Percentiles rank a stretch among this genome's conserved stretches.
These are phyloP conservation scores for Hyposmocoma kahamanoa DNA, from an alignment of 1,140 invertebrate species.

Conservation along the genomic window DNA sequence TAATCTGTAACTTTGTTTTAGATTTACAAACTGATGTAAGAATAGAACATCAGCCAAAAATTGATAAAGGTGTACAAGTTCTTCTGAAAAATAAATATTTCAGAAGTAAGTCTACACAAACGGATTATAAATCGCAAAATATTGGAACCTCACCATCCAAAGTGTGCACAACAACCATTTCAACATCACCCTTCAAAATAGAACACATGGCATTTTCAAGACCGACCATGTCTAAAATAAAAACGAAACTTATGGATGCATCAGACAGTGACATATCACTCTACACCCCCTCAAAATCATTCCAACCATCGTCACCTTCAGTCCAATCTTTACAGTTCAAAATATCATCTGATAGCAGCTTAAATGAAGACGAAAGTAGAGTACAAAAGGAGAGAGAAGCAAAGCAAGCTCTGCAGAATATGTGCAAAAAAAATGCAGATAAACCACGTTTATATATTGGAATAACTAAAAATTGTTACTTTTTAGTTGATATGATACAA, in stretches of 20 bases:
- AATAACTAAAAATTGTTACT: constrained; percentile 3
- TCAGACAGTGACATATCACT: neutral
- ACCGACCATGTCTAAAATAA: neutral
- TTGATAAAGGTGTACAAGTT: neutral
- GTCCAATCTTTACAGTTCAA: neutral
- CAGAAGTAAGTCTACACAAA: neutral
- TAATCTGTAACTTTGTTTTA: neutral
- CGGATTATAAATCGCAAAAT: neutral
- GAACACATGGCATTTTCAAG: neutral
- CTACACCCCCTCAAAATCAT: neutral
- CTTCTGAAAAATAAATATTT: neutral
- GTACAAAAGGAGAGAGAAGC: too few relatives aligned
- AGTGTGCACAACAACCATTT: neutral
- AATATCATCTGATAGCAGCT: constrained; percentile 5
- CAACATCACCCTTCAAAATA: neutral
- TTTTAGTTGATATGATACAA: constrained; percentile 6
- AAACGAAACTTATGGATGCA: neutral
- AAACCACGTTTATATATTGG: constrained; percentile 3
- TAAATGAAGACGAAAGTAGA: constrained; percentile 3
- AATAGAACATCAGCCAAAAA: neutral
- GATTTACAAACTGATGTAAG: neutral
- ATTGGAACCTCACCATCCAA: neutral
- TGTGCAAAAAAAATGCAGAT: neutral
- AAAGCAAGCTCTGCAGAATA: neutral
- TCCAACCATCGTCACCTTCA: neutral